Base-by-base conservation (phyloP, 2,113 vertebrate species). In the Grallaria varia region DNA sequence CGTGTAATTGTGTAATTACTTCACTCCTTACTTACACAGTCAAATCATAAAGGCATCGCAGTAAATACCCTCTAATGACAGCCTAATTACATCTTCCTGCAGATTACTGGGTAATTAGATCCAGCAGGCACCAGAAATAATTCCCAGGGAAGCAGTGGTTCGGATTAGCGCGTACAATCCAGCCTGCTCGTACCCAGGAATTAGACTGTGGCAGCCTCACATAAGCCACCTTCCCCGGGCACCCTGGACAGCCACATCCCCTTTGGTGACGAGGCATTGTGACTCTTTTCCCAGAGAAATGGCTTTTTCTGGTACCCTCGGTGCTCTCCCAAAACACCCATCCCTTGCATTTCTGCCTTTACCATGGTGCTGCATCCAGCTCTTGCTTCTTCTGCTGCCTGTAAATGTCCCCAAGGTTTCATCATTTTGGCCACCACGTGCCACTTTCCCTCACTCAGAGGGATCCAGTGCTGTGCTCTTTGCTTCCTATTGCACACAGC, bases 31-130 rank as follows among this genome's bases (percentile, higher is more conserved):
- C 94, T 96, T 92, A 95, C 95, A 94, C 91, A 95, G 93, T 95
- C 89, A 96, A 96, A 97, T 95, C 86, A 91, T 96, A 96, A 95
- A 93, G 85, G 90, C 95, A 97, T 97, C 62, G 21, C 94, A 95
- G 95, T 97, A 96, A 94, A 96, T 96, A 92, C 93, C 92, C 93
- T 94, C 95, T 96, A 96, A 96, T 96, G 95, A 95, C 95, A 95
- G 95, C 91, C 95, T 97, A 97, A 97, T 97, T 97, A 97, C 95
- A 93, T 96, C 96, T 97, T 95, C 96, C 96, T 97, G 93, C 94
- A 97, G 96, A 97, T 96, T 97, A 96, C 95, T 28, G 91, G 86
- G 88, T 97, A 97, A 97, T 96, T 97, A 97, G 96, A 97, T 97
- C 96, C 91, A 96, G 93, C 94, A 93, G 95, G 95, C 92, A 96